Evolutionary conservation across 2,113 vertebrate species (phyloP), one percentile per base, ranked within the genome.

Genomic region (Chaetodon trifascialis): DNA sequence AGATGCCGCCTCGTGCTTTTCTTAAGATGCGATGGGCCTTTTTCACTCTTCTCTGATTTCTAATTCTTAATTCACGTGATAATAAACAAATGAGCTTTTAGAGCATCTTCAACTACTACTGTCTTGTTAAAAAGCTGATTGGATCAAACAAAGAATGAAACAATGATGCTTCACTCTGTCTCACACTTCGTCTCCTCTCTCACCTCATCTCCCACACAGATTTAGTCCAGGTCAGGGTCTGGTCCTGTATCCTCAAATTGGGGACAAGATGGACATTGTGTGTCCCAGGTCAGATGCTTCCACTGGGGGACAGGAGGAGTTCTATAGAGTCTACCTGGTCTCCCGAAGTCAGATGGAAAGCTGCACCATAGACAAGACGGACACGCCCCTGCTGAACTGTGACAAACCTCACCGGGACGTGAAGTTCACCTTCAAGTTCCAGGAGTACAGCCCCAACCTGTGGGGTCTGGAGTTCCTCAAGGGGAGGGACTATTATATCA

Each of bases 391-490:
- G 80, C 97, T 99, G 92, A 99, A 97, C 95, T 99, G 98, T 90
- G 96, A 97, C 93, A 97, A 96, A 84, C 98, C 98, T 74, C 95
- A 99, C 93, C 96, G 95, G 93, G 98, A 99, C 56, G 98, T 99
- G 73, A 99, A 99, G 90, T 99, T 99, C 96, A 99, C 98, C 3
- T 98, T 99, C 95, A 99, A 99, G 94, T 99, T 99, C 94, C 98
- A 99, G 94, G 98, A 99, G 89, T 99, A 99, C 95, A 99, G 98
- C 91, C 98, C 98, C 88, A 99, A 99, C 93, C 96, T 99, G 70
- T 99, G 98, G 98, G 98, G 98, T 63, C 91, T 99, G 91, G 98
- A 99, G 96, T 99, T 99, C 95, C 94, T 97, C 92, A 98, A 95
- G 94, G 97, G 98, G 88, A 96, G 93, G 94, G 97, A 99, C 93